Conservation (phyloP, 2,113 vertebrate genomes). For the Madoqua kirkii region DNA sequence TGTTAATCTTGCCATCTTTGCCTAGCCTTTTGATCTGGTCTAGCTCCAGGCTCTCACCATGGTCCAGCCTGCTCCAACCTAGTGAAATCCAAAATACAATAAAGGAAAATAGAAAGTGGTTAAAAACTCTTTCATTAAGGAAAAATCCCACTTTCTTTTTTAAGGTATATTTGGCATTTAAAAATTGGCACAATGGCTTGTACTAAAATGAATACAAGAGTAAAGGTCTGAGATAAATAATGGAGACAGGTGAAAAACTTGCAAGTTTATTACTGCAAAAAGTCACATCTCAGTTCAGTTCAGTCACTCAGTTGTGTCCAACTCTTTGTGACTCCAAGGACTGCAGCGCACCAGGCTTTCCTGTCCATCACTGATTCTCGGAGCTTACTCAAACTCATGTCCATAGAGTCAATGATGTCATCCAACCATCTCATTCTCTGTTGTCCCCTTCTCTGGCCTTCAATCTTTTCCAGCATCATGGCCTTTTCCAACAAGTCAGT, state of each 20-base stretch:
- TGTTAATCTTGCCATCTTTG: neutral
- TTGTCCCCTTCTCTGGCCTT: neutral
- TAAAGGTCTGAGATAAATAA: neutral
- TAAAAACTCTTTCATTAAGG: neutral
- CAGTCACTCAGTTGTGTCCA: neutral
- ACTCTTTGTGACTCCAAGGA: neutral
- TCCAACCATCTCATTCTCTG: neutral
- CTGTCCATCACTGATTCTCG: fast-evolving
- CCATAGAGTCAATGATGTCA: neutral
- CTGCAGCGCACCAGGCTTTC: neutral
- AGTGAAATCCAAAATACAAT: neutral
- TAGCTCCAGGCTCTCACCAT: neutral
- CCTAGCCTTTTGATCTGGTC: neutral
- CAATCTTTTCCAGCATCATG: neutral
- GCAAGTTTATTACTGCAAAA: neutral
- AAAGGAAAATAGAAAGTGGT: neutral
- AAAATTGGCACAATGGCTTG: neutral
- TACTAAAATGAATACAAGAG: neutral
- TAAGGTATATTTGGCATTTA: neutral
- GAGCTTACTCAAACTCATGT: neutral
- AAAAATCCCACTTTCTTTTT: neutral
- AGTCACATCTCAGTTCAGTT: neutral
- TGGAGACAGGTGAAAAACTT: neutral
- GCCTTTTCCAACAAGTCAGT: neutral
- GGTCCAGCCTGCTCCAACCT: neutral